Evolutionary conservation across 1,140 invertebrate genomes (phyloP), one percentile per base, ranked within the genome.

Genomic region (Conus betulinus): DNA sequence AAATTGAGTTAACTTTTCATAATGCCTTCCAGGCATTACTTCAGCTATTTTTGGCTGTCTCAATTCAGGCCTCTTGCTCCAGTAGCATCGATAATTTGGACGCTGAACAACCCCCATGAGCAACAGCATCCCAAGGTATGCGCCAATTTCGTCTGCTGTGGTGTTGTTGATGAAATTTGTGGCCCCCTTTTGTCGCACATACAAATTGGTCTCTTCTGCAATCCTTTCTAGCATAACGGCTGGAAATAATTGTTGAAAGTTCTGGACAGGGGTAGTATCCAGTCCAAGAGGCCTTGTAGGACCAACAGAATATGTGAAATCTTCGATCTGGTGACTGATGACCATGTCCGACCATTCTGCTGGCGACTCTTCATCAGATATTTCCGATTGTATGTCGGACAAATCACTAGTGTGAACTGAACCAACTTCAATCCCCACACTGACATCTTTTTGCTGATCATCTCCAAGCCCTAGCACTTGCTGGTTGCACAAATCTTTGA

Each of bases 61-160:
- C 27, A 55, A 4, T 53, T 81, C 23, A 82, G 11, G 51, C 51
- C 23, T 78, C n/a, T 52, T 51, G 76, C 63, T 76, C 63, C 85
- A 71, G 51, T 71, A 76, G 11, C 25, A 81, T 53, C 60, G n/a
- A 27, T 81, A 57, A 52, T 17, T 60, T 6, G 60, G 74, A 27
- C 79, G 23, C 51, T 87, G 85, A 23, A 51, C 17, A 17, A 87
- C 81, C 7, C 87, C 87, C 87, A 87, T 87, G 15, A 76, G n/a
- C 23, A 87, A 23, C n/a, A 76, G 74, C 52, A 87, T 87, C 17
- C 74, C 87, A 7, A 87, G 51, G 55, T 60, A 85, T 85, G 52
- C 63, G 8, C 23, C 23, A 4, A 85, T 85, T 25, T 85, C 84
- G 5, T 55, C 52, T 23, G 8, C 71, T 20, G 8, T 23, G 8